Evolutionary conservation across 1,140 invertebrate species (phyloP).

Genomic region (Drosophila parabipectinata): DNA sequence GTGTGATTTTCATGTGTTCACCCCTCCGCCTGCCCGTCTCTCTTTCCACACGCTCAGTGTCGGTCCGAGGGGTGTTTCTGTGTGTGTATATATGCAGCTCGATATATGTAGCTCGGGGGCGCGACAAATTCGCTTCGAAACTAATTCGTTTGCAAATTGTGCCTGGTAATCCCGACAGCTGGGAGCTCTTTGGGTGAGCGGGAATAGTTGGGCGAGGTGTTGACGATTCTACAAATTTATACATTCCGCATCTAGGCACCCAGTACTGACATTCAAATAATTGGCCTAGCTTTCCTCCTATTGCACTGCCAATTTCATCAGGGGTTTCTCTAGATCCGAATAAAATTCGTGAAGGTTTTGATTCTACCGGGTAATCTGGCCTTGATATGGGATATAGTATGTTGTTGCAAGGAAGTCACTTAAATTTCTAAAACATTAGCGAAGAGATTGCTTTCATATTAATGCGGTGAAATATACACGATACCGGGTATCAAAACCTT

Average conservation of each 20-base stretch:
- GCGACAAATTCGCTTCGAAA: slow-evolving; percentile 67
- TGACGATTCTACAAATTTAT: slow-evolving; percentile 27
- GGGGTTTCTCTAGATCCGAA: neutral
- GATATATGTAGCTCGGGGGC: slow-evolving; percentile 5
- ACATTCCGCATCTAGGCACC: slow-evolving; percentile 11
- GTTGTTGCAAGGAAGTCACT: neutral
- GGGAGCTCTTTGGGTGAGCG: slow-evolving; percentile 65
- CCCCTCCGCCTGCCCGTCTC: neutral
- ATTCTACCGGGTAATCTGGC: neutral
- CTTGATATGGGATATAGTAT: neutral
- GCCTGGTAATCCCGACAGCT: slow-evolving; percentile 72
- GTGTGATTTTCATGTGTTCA: slow-evolving; percentile 64
- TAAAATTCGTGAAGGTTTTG: neutral
- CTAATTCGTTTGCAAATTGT: slow-evolving; percentile 61
- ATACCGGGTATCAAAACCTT: no score
- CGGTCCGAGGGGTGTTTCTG: slow-evolving; percentile 24
- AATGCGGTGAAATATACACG: no score
- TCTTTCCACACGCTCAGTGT: no score
- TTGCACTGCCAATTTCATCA: slow-evolving; percentile 15
- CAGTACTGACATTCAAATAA: slow-evolving; percentile 68
- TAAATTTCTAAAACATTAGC: no score
- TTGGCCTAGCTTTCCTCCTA: slow-evolving; percentile 45
- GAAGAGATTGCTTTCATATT: no score
- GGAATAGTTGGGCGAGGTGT: slow-evolving; percentile 1
- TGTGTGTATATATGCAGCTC: neutral